Conservation (phyloP, 1,140 invertebrate species). For the Ctenoplectra terminalis region DNA sequence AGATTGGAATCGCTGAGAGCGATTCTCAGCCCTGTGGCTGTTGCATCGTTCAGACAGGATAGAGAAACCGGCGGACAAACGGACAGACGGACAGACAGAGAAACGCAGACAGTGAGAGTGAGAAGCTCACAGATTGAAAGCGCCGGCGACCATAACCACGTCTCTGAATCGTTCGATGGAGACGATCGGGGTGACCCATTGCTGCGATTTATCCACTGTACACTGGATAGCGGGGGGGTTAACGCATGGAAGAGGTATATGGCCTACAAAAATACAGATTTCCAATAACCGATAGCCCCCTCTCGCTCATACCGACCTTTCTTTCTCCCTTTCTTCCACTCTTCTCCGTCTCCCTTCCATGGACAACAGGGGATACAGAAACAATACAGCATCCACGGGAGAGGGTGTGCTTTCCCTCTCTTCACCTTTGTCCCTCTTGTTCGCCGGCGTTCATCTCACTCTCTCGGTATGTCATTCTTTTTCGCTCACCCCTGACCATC, state of each 20-base stretch:
- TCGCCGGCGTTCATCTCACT: constrained; percentile 12
- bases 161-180: constrained; percentile 64
- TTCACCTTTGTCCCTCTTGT: constrained; percentile 31
- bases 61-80: neutral
- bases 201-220: constrained; percentile 64
- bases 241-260: constrained; percentile 68
- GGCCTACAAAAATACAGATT: constrained; percentile 81
- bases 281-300: constrained; percentile 79
- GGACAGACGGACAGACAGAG: neutral
- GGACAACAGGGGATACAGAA: constrained; percentile 66
- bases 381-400: constrained; percentile 69
- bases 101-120: neutral
- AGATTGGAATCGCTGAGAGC: constrained; percentile 64
- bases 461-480: constrained; percentile 48
- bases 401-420: constrained; percentile 30
- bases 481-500: constrained; percentile 48
- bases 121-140: constrained; percentile 56
- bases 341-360: constrained; percentile 7
- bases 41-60: constrained; percentile 15
- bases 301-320: constrained; percentile 33
- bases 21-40: constrained; percentile 35
- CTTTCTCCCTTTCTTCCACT: constrained; percentile 15
- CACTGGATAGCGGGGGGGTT: constrained; percentile 44
- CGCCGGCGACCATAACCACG: constrained; percentile 38
- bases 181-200: constrained; percentile 72